These are phyloP conservation scores for Gymnothorax reevesii DNA, from an alignment of 2,797 vertebrate genomes.

Conservation along the genomic window DNA sequence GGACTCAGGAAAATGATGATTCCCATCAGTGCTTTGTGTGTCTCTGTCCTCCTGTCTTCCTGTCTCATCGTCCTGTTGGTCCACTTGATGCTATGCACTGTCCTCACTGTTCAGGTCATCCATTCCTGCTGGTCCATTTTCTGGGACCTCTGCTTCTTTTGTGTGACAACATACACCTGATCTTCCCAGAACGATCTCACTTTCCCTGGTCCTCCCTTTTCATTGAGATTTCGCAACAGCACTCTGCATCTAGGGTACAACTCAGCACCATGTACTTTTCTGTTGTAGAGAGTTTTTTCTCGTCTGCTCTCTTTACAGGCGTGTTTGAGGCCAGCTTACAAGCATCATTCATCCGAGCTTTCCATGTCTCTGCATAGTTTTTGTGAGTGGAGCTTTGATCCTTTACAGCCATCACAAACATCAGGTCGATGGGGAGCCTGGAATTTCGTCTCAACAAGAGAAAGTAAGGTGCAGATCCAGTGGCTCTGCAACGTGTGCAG, in stretches of 20 bases:
- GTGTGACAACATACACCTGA: too few species aligned
- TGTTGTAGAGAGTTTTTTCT: conserved; percentile 23
- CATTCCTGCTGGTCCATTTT: too few species aligned
- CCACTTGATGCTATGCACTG: too few species aligned
- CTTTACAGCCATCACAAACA: conserved; percentile 31
- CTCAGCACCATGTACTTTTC: conserved; percentile 26
- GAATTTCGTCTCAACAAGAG: conserved; percentile 29
- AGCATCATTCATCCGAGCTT: conserved; percentile 21
- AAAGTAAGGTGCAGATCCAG: conserved; percentile 35
- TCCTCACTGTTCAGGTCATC: too few species aligned
- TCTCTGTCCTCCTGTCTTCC: too few species aligned
- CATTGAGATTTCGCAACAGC: too few species aligned
- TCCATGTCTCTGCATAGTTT: conserved; percentile 41
- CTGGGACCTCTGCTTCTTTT: background rate
- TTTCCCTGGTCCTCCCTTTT: background rate
- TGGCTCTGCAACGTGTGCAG: conserved; percentile 30
- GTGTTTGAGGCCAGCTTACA: conserved; percentile 21
- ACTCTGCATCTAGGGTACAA: background rate
- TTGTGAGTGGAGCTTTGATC: conserved; percentile 15
- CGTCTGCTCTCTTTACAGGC: background rate
- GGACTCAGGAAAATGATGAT: too few species aligned
- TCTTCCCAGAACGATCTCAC: too few species aligned
- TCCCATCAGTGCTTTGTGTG: too few species aligned
- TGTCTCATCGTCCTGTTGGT: too few species aligned
- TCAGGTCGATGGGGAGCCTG: conserved; percentile 29